Conservation (phyloP, 2,888 invertebrate species). For the Apotomis capreana region DNA sequence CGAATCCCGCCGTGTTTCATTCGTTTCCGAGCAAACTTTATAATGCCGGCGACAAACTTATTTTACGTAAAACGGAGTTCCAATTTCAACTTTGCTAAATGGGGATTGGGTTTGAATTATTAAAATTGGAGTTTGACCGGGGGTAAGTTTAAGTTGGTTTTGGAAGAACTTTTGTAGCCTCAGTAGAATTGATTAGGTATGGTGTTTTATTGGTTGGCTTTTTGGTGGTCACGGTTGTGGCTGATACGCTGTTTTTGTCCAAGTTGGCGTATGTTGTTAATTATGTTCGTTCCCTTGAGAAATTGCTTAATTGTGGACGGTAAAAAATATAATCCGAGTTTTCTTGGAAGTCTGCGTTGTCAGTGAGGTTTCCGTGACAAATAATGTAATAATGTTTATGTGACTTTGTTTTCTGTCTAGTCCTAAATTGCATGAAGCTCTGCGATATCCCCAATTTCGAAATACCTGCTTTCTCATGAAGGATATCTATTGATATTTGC, state of each 20-base stretch:
- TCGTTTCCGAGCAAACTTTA: conserved; percentile 37
- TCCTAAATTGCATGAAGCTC: too few relatives aligned
- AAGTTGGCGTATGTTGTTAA: conserved; percentile 49
- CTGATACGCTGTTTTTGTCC: conserved; percentile 46
- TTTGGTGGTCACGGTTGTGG: conserved; percentile 53
- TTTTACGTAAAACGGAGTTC: conserved; percentile 15
- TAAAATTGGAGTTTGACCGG: conserved; percentile 30
- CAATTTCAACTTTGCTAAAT: conserved; percentile 38
- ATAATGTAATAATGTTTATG: too few relatives aligned
- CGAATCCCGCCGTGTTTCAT: conserved; percentile 42
- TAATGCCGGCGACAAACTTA: conserved; percentile 33
- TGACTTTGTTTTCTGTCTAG: too few relatives aligned
- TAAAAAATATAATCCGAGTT: not conserved
- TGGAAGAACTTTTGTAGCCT: conserved; percentile 54
- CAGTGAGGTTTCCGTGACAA: not conserved
- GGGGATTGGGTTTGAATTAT: conserved; percentile 32
- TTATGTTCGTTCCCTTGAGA: conserved; percentile 36
- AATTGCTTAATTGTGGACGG: conserved; percentile 25
- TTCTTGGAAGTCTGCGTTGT: conserved; percentile 1
- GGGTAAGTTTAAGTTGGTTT: conserved; percentile 32
- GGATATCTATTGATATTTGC: too few relatives aligned
- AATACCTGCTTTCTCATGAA: too few relatives aligned
- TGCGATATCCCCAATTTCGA: too few relatives aligned
- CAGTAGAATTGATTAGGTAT: conserved; percentile 66
- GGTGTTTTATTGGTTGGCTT: conserved; percentile 57